These are phyloP conservation scores for Podiceps cristatus DNA, from an alignment of 2,113 vertebrate genomes.

Conservation along the genomic window DNA sequence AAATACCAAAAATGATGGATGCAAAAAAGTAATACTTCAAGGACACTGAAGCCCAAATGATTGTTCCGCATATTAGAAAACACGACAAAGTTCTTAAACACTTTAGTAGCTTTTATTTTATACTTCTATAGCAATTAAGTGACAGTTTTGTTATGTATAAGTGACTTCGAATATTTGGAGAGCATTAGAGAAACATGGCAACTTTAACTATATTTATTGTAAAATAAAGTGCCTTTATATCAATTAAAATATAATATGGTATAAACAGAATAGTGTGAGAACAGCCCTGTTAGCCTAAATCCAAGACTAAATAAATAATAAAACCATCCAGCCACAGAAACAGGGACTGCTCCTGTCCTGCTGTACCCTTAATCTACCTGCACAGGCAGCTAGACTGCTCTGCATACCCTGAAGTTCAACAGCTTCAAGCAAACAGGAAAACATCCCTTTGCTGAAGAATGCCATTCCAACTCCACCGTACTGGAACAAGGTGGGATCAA, in stretches of 20 bases:
- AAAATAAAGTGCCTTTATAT: background rate
- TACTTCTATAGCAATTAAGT: background rate
- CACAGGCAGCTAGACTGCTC: background rate
- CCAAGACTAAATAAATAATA: background rate
- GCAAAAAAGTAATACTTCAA: background rate
- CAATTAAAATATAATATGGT: background rate
- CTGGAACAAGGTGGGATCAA: background rate
- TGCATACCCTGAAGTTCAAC: background rate
- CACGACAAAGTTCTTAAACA: background rate
- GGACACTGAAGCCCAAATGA: background rate
- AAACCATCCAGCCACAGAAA: background rate
- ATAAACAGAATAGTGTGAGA: background rate
- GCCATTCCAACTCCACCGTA: background rate
- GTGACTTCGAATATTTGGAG: background rate
- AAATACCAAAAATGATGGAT: background rate
- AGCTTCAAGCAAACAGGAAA: background rate
- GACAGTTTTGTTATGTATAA: background rate
- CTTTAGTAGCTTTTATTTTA: background rate
- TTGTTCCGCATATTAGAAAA: background rate
- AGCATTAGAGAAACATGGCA: background rate
- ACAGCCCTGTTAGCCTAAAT: background rate
- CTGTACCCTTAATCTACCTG: background rate
- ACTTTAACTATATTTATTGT: background rate
- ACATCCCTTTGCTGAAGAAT: background rate
- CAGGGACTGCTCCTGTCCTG: background rate